Percentiles rank a stretch among this genome's conserved stretches.
These are phyloP conservation scores for Eupithecia insigniata DNA, from an alignment of 2,888 invertebrate species.

Conservation along the genomic window DNA sequence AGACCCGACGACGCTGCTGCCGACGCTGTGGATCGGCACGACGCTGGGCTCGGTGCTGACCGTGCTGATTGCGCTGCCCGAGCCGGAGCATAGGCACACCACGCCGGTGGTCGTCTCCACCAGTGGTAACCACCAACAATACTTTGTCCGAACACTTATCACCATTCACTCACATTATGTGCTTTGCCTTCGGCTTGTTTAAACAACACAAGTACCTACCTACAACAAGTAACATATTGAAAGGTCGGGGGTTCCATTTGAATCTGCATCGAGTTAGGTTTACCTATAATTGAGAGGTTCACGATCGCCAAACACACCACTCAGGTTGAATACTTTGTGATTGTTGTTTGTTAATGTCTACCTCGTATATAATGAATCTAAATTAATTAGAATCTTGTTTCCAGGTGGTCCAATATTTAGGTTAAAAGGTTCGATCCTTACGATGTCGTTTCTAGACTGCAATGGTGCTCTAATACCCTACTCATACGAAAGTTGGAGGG, in stretches of 20 bases:
- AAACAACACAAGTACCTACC: too few relatives aligned
- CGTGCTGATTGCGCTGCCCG: slow-evolving; percentile 93
- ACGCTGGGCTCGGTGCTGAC: slow-evolving; percentile 98
- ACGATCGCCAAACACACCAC: not conserved
- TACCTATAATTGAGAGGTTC: too few relatives aligned
- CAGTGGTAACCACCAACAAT: slow-evolving; percentile 85
- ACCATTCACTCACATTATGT: too few relatives aligned
- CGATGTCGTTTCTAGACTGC: slow-evolving; percentile 98
- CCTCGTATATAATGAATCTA: not conserved
- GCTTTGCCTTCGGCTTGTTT: too few relatives aligned
- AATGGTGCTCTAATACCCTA: slow-evolving; percentile 96
- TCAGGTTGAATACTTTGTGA: not conserved
- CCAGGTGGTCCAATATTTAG: slow-evolving; percentile 97
- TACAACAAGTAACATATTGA: too few relatives aligned
- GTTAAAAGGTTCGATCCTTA: slow-evolving; percentile 96
- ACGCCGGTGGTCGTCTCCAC: slow-evolving; percentile 95
- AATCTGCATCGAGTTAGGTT: too few relatives aligned
- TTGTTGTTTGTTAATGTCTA: too few relatives aligned
- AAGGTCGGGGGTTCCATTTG: too few relatives aligned
- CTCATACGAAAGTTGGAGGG: slow-evolving; percentile 96
- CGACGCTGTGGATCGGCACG: slow-evolving; percentile 99
- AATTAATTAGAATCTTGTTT: slow-evolving; percentile 45
- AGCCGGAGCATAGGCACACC: slow-evolving; percentile 90
- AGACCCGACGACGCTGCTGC: slow-evolving; percentile 93
- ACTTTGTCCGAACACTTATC: not conserved